These are phyloP conservation scores for Nezara viridula DNA, from an alignment of 2,888 invertebrate species.

Conservation along the genomic window DNA sequence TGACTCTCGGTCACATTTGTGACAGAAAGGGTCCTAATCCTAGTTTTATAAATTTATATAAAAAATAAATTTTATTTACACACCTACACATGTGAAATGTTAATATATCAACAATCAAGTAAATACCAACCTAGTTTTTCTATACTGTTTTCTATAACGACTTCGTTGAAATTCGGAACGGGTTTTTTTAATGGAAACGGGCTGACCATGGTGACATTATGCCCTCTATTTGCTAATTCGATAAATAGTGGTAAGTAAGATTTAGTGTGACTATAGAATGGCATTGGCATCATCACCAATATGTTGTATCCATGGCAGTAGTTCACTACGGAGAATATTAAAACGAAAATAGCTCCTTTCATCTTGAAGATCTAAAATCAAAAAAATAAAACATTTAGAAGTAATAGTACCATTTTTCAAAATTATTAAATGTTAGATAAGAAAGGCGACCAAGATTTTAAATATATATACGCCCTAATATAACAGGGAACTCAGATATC, in stretches of 20 bases:
- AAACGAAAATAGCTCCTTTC: background rate
- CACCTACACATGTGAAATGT: too few relatives aligned
- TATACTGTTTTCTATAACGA: background rate
- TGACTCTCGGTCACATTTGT: too few relatives aligned
- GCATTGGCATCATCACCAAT: conserved; percentile 61
- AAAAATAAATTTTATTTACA: too few relatives aligned
- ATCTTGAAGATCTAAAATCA: background rate
- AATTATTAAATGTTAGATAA: too few relatives aligned
- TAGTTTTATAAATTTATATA: too few relatives aligned
- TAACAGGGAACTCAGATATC: too few relatives aligned
- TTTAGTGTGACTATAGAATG: conserved; percentile 61
- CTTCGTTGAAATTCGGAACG: conserved; percentile 1
- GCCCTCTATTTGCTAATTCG: conserved; percentile 62
- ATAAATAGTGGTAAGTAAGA: conserved; percentile 61
- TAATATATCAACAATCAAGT: background rate
- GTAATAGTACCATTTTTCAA: too few relatives aligned
- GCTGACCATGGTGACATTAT: conserved; percentile 62
- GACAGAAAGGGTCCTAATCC: too few relatives aligned
- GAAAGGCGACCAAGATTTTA: too few relatives aligned
- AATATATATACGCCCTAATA: too few relatives aligned
- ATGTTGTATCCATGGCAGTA: conserved; percentile 57
- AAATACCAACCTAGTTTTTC: background rate
- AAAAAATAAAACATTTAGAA: background rate
- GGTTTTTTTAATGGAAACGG: conserved; percentile 9
- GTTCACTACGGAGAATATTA: background rate